phyloP scores from a whole-genome alignment of 2,888 invertebrate species.

The Apomyelois bistriatella region DNA sequence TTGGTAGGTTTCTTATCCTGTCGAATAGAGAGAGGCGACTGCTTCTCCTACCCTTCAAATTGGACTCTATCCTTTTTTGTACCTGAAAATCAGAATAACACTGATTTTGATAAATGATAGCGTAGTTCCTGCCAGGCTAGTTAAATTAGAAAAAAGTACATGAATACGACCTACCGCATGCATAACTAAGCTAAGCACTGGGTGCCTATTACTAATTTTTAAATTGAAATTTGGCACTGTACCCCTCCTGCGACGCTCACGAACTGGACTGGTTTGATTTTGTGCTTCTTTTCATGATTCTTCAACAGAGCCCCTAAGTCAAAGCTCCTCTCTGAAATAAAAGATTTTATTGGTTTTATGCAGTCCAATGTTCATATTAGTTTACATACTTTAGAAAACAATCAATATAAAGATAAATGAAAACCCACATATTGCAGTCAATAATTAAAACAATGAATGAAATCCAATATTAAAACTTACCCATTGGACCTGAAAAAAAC shows the following conservation, averaged over 20 bases:
- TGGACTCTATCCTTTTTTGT: conserved; percentile 47
- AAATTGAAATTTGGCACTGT: conserved; percentile 29
- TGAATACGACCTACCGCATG: conserved; percentile 28
- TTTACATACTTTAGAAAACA: no score
- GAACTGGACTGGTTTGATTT: conserved; percentile 56
- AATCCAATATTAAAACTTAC: conserved; percentile 32
- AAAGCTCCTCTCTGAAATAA: conserved; percentile 56
- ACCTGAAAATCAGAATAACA: conserved; percentile 43
- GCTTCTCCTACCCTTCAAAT: conserved; percentile 46
- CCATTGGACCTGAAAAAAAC: conserved; percentile 54
- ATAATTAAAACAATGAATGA: background rate
- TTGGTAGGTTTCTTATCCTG: conserved; percentile 45
- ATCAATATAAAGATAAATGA: background rate
- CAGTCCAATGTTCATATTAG: no score
- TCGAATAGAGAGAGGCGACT: conserved; percentile 53
- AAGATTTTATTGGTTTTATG: background rate
- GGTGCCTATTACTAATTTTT: conserved; percentile 15
- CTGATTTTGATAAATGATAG: conserved; percentile 13
- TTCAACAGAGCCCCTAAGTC: conserved; percentile 53
- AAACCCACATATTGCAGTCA: background rate
- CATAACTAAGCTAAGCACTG: conserved; percentile 28
- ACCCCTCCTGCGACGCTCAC: conserved; percentile 60
- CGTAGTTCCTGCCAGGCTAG: background rate
- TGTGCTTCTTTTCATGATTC: conserved; percentile 56
- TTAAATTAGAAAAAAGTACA: background rate